These are phyloP conservation scores for Tapirus indicus DNA, from an alignment of 2,797 vertebrate species.

Conservation along the genomic window DNA sequence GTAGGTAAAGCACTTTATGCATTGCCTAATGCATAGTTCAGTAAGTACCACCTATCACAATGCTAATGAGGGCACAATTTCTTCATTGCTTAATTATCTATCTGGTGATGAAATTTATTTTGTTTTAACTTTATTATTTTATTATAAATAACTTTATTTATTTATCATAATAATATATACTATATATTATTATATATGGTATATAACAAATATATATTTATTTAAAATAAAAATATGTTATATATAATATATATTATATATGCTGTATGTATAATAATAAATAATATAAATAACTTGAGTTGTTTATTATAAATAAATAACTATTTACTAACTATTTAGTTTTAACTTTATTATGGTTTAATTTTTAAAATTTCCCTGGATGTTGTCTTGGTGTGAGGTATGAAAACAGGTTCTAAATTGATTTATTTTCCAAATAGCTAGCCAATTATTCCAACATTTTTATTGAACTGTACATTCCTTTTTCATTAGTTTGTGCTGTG, in stretches of 20 bases:
- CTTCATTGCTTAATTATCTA: neutral
- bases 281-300: no score
- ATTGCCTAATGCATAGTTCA: neutral
- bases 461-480: neutral
- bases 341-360: neutral
- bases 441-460: neutral
- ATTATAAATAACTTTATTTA: no score
- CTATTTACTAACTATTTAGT: no score
- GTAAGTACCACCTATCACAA: neutral
- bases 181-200: no score
- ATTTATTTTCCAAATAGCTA: conserved; percentile 16
- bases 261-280: no score
- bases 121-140: no score
- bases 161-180: no score
- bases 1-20: neutral
- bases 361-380: neutral
- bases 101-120: neutral
- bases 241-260: no score
- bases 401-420: neutral
- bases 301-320: no score
- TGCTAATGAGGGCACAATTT: neutral
- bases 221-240: no score
- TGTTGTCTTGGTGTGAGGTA: neutral
- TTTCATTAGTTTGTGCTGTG: neutral
- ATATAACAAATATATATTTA: no score